Evolutionary conservation across 2,797 vertebrate species (phyloP), one percentile per base, ranked within the genome.

Genomic region (Molothrus ater): DNA sequence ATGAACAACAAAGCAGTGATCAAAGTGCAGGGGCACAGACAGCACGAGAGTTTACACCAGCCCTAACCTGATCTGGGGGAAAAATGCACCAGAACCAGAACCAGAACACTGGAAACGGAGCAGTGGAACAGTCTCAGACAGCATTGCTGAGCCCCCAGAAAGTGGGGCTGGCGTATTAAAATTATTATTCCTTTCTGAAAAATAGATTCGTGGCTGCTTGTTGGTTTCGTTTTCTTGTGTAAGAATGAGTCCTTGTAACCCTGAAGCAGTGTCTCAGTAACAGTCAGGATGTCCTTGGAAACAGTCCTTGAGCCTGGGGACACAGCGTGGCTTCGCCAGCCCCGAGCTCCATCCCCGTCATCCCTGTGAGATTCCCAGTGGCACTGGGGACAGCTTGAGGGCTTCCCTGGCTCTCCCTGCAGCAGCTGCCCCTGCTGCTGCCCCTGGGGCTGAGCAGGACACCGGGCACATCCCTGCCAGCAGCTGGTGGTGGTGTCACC

Each of bases 241-340:
- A 80, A 92, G 85, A 96, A 86, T 40, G n/a, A 96, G 95, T 95
- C 95, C 94, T 86, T 91, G 89, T 95, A 94, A 84, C 96, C 97
- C 97, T 97, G 97, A 97, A 95, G 95, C 14, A 20, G 93, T 36
- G 34, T 84, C 86, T 82, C 66, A 22, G 9, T 97, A 97, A 97
- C 97, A 97, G 97, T 97, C 97, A 65, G 95, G 86, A 94, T 42
- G 96, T 93, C 83, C 7, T 7, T 76, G 59, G 94, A 36, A 96
- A 95, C 96, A 96, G 97, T 97, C 71, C 2, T 45, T 26, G 16
- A 83, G 86, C 15, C 71, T 11, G 24, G 94, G 87, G 43, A 29
- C 74, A 1, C 5, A 0, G 36, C 1, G 47, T 1, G 71, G 70
- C 65, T 51, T 42, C 28, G 2, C 19, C 69, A 4, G 76, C 9